Evolutionary conservation across 2,888 invertebrate genomes (phyloP), one percentile per base, ranked within the genome.

Genomic region (Nephrotoma appendiculata): DNA sequence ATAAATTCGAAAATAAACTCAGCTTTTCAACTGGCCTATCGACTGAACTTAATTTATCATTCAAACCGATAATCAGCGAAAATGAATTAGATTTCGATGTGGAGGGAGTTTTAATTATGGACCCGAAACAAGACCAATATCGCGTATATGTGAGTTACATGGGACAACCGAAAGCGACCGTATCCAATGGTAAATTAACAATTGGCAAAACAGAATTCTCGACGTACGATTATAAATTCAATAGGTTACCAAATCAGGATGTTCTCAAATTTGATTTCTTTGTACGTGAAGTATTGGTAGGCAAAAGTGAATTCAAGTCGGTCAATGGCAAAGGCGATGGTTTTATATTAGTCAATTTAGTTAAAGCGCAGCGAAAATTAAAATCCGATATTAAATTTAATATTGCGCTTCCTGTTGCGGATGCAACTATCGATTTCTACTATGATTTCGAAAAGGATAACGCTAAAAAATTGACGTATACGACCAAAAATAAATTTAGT

Each of bases 381-480:
- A 95, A 94, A 89, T 90, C 92, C 5, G 94, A 94, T 83, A 92
- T 94, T 0, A 94, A 94, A 86, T 93, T 96, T 89, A 91, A 93
- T 0, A 90, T 94, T 0, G 93, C 93, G 86, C 93, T 94, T 0
- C 94, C 94, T 0, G 93, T 93, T 1, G 95, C 93, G 90, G 93
- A 94, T 87, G 92, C 94, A 0, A 94, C 94, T 85, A 89, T 94
- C 0, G 95, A 94, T 85, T 86, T 97, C 4, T 94, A 92, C 88
- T 94, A 95, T 44, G 94, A 96, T 90, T 95, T 93, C 87, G 94
- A 94, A 86, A 95, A 95, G 89, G 94, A 96, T 89, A 94, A 94
- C 83, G 93, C 92, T 83, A 95, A 95, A 89, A 95, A 95, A 89
- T 88, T 96, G 4, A 93, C 93, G 87, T 89, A 96, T 57, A 93